These are phyloP conservation scores for Xiphydria camelus DNA, from an alignment of 2,888 invertebrate species.

Conservation along the genomic window DNA sequence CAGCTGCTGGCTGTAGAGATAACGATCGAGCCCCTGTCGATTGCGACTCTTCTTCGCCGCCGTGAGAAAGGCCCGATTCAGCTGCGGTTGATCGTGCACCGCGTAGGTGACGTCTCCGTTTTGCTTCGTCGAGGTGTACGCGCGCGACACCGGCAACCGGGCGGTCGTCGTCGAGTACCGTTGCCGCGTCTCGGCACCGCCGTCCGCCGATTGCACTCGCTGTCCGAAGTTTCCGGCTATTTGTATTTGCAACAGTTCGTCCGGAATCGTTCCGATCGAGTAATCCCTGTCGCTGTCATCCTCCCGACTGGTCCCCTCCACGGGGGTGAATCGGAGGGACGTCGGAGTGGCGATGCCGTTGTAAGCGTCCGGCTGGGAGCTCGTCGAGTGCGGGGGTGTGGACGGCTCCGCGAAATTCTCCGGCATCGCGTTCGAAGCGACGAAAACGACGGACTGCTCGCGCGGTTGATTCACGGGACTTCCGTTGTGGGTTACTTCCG, in stretches of 20 bases:
- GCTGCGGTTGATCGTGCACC: not conserved
- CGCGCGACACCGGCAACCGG: too few relatives aligned
- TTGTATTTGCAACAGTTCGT: constrained; percentile 24
- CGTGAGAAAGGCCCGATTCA: constrained; percentile 7
- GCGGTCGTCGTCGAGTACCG: constrained; percentile 5
- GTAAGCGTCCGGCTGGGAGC: not conserved
- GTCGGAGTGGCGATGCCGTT: not conserved
- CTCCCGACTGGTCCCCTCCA: not conserved
- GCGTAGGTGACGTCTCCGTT: constrained; percentile 11
- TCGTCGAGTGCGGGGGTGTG: too few relatives aligned
- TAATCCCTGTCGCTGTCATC: too few relatives aligned
- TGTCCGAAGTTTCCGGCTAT: constrained; percentile 38
- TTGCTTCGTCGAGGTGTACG: constrained; percentile 4
- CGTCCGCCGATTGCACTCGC: constrained; percentile 17
- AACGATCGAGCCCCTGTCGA: not conserved
- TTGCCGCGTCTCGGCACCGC: too few relatives aligned
- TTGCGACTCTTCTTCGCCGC: constrained; percentile 4
- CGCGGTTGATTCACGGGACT: not conserved
- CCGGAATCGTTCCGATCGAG: not conserved
- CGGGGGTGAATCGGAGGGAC: not conserved
- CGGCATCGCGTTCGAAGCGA: not conserved
- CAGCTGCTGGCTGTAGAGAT: constrained; percentile 6
- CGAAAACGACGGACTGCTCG: not conserved
- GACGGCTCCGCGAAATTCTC: not conserved
- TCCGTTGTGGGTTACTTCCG: too few relatives aligned